Conservation (phyloP, 2,888 invertebrate species). For the Idaea straminata region DNA sequence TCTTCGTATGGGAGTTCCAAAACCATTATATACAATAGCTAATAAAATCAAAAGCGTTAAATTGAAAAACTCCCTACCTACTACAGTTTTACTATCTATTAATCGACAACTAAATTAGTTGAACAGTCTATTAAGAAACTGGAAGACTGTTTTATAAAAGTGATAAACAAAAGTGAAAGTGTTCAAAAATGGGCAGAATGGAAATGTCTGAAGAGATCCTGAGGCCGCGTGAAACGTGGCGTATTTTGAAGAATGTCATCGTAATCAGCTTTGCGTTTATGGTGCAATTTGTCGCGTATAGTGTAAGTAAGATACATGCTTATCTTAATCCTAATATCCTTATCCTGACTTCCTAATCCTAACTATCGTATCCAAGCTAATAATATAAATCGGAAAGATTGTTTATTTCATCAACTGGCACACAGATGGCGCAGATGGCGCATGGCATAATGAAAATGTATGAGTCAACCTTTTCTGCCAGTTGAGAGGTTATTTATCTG, state of each 20-base stretch:
- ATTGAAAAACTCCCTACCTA: neutral
- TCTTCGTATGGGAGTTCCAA: too few species aligned
- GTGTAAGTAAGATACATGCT: conserved; percentile 35
- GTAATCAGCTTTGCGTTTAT: conserved; percentile 82
- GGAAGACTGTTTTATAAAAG: neutral
- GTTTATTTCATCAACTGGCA: too few species aligned
- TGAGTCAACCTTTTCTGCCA: too few species aligned
- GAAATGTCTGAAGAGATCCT: conserved; percentile 20
- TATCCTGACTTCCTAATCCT: neutral
- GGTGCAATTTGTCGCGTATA: conserved; percentile 83
- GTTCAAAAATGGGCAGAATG: conserved; percentile 27
- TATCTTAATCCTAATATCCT: neutral
- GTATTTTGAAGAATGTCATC: conserved; percentile 71
- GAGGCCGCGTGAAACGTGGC: conserved; percentile 55
- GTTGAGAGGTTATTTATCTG: too few species aligned
- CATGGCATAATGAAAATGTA: too few species aligned
- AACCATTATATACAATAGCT: too few species aligned
- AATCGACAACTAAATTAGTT: neutral
- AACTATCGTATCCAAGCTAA: too few species aligned
- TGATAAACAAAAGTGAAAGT: conserved; percentile 21
- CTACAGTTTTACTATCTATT: too few species aligned
- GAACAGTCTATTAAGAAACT: neutral
- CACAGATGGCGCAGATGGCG: too few species aligned
- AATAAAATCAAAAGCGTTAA: neutral
- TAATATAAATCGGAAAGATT: too few species aligned